Conservation (phyloP, 2,797 vertebrate genomes). For the Oophaga sylvatica region DNA sequence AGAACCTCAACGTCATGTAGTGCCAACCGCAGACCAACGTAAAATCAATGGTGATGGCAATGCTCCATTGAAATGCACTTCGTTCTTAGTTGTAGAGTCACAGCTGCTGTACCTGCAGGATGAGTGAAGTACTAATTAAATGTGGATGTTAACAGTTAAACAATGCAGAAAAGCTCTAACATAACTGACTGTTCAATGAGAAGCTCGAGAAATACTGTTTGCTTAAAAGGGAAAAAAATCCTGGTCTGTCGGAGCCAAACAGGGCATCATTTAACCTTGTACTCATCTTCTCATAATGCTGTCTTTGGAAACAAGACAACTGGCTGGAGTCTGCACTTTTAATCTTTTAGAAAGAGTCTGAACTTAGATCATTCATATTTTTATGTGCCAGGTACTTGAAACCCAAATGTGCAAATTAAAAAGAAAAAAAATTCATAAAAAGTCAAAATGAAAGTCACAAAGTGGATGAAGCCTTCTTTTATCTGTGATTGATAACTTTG, state of each 20-base stretch:
- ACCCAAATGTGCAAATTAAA: constrained; percentile 30
- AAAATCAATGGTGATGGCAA: not conserved
- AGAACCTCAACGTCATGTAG: not conserved
- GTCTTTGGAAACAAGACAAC: constrained; percentile 73
- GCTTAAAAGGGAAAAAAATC: constrained; percentile 60
- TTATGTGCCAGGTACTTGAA: constrained; percentile 52
- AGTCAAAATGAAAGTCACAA: constrained; percentile 44
- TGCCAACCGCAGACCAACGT: not conserved
- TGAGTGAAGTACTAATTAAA: not conserved
- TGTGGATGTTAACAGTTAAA: constrained; percentile 16
- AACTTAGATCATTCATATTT: constrained; percentile 61
- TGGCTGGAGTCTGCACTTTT: constrained; percentile 69
- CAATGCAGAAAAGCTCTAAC: constrained; percentile 62
- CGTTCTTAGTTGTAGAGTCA: no score
- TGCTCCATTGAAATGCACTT: not conserved
- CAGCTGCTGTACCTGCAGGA: not conserved
- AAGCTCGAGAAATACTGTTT: constrained; percentile 57
- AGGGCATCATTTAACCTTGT: constrained; percentile 71
- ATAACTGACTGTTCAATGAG: not conserved
- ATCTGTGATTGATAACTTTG: not conserved
- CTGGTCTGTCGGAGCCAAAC: constrained; percentile 57
- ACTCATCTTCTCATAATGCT: constrained; percentile 65
- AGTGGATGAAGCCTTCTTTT: not conserved
- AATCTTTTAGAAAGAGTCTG: constrained; percentile 67
- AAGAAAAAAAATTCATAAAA: constrained; percentile 17